Percentiles rank a stretch among this genome's conserved stretches.
These are phyloP conservation scores for Galemys pyrenaicus DNA, from an alignment of 2,113 vertebrate species.

Conservation along the genomic window DNA sequence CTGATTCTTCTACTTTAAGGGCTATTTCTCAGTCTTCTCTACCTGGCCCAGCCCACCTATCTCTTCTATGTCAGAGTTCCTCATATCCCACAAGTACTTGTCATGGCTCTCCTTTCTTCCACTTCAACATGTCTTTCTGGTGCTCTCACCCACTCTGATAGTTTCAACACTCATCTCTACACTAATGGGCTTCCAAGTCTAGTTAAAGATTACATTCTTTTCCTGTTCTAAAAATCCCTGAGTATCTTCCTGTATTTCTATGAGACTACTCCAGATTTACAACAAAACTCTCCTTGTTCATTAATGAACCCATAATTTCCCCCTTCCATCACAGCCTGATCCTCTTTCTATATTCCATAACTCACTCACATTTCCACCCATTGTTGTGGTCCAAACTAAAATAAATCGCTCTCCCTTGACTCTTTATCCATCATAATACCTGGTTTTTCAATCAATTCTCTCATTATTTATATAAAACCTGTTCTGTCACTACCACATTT, in stretches of 20 bases:
- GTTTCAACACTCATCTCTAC: neutral
- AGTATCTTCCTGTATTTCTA: neutral
- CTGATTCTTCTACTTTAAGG: neutral
- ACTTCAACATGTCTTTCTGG: neutral
- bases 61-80: neutral
- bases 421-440: neutral
- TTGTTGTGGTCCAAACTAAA: neutral
- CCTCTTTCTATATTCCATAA: neutral
- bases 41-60: neutral
- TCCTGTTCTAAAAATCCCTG: neutral
- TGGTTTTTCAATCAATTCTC: neutral
- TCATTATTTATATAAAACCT: neutral
- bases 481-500: neutral
- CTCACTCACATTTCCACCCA: neutral
- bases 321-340: neutral
- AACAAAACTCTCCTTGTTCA: neutral
- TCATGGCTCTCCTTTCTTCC: neutral
- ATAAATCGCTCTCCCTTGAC: neutral
- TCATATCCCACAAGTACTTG: too few species aligned
- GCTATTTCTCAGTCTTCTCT: neutral
- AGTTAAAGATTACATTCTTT: neutral
- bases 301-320: neutral
- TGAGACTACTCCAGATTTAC: neutral
- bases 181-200: neutral
- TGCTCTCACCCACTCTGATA: neutral